phyloP scores from a whole-genome alignment of 2,888 invertebrate species.

The Eudasyphora cyanicolor region DNA sequence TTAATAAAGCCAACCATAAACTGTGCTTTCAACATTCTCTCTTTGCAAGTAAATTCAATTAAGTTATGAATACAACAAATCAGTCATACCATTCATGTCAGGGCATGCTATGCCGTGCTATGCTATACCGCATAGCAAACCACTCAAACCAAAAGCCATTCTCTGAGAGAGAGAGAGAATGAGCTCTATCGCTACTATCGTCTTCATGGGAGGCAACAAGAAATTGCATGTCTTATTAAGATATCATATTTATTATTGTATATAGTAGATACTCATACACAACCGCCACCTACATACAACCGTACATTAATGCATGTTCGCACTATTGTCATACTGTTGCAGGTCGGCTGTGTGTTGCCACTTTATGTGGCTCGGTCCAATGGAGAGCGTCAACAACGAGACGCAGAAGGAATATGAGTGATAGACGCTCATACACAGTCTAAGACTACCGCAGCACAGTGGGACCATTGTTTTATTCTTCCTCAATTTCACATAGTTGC shows the following conservation, averaged over 20 bases:
- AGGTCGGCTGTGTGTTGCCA: neutral
- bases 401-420: no score
- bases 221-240: constrained; percentile 15
- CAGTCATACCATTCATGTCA: neutral
- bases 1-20: neutral
- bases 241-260: no score
- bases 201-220: neutral
- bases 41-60: neutral
- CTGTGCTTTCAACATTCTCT: neutral
- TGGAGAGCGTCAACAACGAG: no score
- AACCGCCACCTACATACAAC: neutral
- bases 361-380: no score
- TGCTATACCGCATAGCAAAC: no score
- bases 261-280: no score
- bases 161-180: no score
- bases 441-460: no score
- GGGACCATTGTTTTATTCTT: no score
- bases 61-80: neutral
- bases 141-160: no score
- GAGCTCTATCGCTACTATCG: neutral
- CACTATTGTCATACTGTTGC: neutral
- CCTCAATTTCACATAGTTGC: no score
- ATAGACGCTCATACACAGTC: no score
- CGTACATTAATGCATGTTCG: neutral
- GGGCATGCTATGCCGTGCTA: neutral